These are phyloP conservation scores for Lasioglossum pauxillum DNA, from an alignment of 2,888 invertebrate genomes.

Conservation along the genomic window DNA sequence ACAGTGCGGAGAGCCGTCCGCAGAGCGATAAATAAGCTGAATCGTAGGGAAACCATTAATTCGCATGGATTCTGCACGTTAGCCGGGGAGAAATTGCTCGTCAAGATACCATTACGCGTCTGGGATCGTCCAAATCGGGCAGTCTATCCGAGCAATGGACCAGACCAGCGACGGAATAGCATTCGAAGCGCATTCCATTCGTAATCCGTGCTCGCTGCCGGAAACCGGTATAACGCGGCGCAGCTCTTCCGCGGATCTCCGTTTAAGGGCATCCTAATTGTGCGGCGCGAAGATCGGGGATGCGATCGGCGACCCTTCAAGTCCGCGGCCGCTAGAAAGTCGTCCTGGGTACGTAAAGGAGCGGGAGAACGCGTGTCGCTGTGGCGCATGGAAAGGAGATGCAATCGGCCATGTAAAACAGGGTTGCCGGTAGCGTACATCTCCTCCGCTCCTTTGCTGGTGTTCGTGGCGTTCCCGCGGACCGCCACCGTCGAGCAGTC, in stretches of 20 bases:
- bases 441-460: slow-evolving; percentile 52
- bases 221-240: slow-evolving; percentile 59
- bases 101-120: slow-evolving; percentile 32
- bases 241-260: slow-evolving; percentile 56
- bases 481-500: slow-evolving; percentile 53
- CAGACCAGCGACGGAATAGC: slow-evolving; percentile 13
- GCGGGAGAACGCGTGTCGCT: slow-evolving; percentile 69
- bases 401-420: slow-evolving; percentile 77
- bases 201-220: slow-evolving; percentile 52
- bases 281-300: slow-evolving; percentile 65
- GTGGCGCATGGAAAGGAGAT: slow-evolving; percentile 69
- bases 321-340: slow-evolving; percentile 67
- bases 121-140: slow-evolving; percentile 25
- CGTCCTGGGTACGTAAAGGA: slow-evolving; percentile 40
- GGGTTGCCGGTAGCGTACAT: slow-evolving; percentile 72
- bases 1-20: background rate
- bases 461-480: slow-evolving; percentile 52
- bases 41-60: slow-evolving; percentile 2
- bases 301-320: slow-evolving; percentile 65
- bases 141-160: background rate
- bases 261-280: slow-evolving; percentile 73
- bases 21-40: background rate
- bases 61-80: background rate
- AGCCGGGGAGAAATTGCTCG: slow-evolving; percentile 24
- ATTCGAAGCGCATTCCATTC: slow-evolving; percentile 48